Base-by-base conservation (phyloP, 2,113 vertebrate genomes). In the Lycaon pictus region DNA sequence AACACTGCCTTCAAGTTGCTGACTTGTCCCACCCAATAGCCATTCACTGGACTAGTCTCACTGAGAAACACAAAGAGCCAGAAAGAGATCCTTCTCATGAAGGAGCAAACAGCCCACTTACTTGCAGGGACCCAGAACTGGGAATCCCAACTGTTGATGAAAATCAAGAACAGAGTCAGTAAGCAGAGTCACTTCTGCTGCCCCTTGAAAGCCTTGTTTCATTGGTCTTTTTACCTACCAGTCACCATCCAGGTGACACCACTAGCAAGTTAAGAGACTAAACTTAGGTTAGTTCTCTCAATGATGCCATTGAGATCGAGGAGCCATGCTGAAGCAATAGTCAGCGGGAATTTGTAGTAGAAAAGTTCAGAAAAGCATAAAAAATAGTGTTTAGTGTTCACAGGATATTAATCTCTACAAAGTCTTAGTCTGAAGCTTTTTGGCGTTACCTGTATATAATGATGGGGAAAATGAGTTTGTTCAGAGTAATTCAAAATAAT, bases 11-110 rank as follows among this genome's bases (percentile, higher is more conserved):
- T 95, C 76, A n/a, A 84, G 58, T 55, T 72, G 37, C 90, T 82
- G 72, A 90, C 43, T 67, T 62, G 16, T 62, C 35, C 56, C 82
- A 81, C 20, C 72, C 32, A 71, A 58, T 16, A 56, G 88, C 19
- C 11, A 89, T 74, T 77, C 71, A 22, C 79, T 37, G 37, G 67
- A 91, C 69, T 97, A 17, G 96, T 80, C 69, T 80, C 89, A 76
- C 35, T 51, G 27, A 95, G 79, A 95, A 95, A 79, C 53, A 88
- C 51, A 84, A 69, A 51, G 29, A 95, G 22, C 37, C 83, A 67
- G 29, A 77, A 89, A 89, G 62, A 56, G 55, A 84, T 55, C 7
- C 67, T 92, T 88, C 37, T 55, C 58, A 7, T 27, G 55, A 84
- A 92, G 95, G 23, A 86, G 11, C 17, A 22, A 85, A 87, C 9